phyloP scores from a whole-genome alignment of 2,797 vertebrate genomes.

The Hyperoplus immaculatus region DNA sequence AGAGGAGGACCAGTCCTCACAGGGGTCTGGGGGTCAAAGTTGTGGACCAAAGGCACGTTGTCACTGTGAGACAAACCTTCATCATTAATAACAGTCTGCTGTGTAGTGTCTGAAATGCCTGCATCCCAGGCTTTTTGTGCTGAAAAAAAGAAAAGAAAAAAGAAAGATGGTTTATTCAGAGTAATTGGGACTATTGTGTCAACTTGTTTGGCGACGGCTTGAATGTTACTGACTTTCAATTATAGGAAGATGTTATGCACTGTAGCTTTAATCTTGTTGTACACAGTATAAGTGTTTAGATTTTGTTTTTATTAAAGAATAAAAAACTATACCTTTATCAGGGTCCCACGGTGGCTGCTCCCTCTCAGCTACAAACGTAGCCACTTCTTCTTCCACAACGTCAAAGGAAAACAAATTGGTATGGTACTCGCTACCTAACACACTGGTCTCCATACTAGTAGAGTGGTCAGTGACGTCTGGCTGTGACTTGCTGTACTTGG shows the following conservation, averaged over 20 bases:
- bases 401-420: background rate
- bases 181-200: background rate
- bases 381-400: slow-evolving; percentile 9
- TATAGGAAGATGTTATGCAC: too few relatives aligned
- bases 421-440: background rate
- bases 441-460: background rate
- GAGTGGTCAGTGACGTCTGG: background rate
- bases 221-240: too few relatives aligned
- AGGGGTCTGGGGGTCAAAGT: fast-evolving
- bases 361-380: slow-evolving; percentile 7
- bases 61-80: background rate
- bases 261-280: too few relatives aligned
- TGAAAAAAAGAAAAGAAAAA: background rate
- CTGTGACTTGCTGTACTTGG: background rate
- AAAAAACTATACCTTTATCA: slow-evolving; percentile 51
- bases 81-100: background rate
- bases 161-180: background rate
- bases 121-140: background rate
- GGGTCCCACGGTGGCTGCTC: background rate
- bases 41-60: background rate
- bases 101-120: background rate
- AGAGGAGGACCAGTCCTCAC: background rate
- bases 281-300: too few relatives aligned
- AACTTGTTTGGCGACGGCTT: background rate
- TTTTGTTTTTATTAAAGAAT: background rate